A percentile compares a stretch with the other conserved stretches of the same genome.
phyloP scores from a whole-genome alignment of 2,113 vertebrate genomes.

The Charina bottae region DNA sequence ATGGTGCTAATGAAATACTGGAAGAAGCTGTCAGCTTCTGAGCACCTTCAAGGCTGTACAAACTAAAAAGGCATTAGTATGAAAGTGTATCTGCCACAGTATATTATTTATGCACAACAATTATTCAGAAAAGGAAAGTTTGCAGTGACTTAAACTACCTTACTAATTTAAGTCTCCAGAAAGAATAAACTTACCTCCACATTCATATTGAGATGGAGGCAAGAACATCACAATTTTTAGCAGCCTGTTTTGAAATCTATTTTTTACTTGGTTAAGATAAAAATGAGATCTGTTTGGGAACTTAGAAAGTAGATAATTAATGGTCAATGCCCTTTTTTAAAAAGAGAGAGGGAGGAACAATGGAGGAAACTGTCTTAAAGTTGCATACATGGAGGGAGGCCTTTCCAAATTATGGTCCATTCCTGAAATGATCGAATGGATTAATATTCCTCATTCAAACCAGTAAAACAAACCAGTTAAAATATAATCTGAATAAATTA shows the following conservation, averaged over 20 bases:
- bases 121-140: slow-evolving; percentile 60
- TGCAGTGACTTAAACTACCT: slow-evolving; percentile 53
- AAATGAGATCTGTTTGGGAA: slow-evolving; percentile 24
- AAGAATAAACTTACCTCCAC: slow-evolving; percentile 42
- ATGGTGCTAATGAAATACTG: slow-evolving; percentile 39
- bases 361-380: neutral
- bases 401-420: neutral
- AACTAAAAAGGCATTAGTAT: slow-evolving; percentile 65
- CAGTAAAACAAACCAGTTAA: neutral
- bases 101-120: slow-evolving; percentile 64
- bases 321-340: neutral
- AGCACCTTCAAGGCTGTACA: slow-evolving; percentile 55
- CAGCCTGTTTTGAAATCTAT: slow-evolving; percentile 6
- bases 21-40: slow-evolving; percentile 44
- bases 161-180: slow-evolving; percentile 54
- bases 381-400: neutral
- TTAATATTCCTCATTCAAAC: neutral
- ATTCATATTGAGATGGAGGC: slow-evolving; percentile 8
- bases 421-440: neutral
- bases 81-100: slow-evolving; percentile 55
- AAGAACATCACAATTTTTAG: neutral
- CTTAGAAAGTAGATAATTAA: neutral
- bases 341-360: neutral
- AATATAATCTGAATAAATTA: neutral
- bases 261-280: slow-evolving; percentile 32